Evolutionary conservation across 1,140 invertebrate species (phyloP), one percentile per base, ranked within the genome.

Genomic region (Scaptomyza graminum): DNA sequence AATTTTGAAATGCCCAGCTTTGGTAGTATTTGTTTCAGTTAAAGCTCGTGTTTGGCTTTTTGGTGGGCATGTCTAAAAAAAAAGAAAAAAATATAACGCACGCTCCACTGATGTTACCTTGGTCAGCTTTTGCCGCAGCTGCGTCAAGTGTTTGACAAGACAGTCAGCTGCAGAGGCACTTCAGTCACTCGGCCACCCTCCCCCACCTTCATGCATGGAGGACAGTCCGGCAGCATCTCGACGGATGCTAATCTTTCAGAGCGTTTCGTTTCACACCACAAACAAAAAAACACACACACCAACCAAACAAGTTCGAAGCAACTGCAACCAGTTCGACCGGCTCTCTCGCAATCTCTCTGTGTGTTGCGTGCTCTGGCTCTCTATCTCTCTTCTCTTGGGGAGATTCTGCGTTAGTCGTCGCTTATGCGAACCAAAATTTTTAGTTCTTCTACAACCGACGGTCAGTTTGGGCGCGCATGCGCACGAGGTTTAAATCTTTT

Each of bases 401-500:
- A 63, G 56, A 69, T 69, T 71, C 72, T 79, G 72, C 84, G 73
- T 89, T 83, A 81, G 76, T 79, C 71, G 49, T 59, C 67, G 64
- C 68, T 75, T 60, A 76, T 59, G 66, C 67, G 61, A 55, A 54
- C 69, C 76, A 52, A 87, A 89, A 80, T 71, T 72, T 68, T 91
- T 90, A 91, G 90, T 91, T 91, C 90, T 91, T 91, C 90, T 70
- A 74, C 77, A 79, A 60, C 70, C 81, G 81, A 85, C 90, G 87
- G 87, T 91, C 90, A 89, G 79, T 91, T 91, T 88, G 88, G 87
- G 90, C 90, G 79, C 90, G 90, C 87, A 87, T 82, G 87, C 87
- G 89, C 90, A 90, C 67, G 66, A 49, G 47, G 56, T 75, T 34
- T 68, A 34, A 65, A 43, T 61, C 46, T 61, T 55, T 41, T 41